Evolutionary conservation across 2,888 invertebrate genomes (phyloP).

Genomic region (Trichopria drosophilae): DNA sequence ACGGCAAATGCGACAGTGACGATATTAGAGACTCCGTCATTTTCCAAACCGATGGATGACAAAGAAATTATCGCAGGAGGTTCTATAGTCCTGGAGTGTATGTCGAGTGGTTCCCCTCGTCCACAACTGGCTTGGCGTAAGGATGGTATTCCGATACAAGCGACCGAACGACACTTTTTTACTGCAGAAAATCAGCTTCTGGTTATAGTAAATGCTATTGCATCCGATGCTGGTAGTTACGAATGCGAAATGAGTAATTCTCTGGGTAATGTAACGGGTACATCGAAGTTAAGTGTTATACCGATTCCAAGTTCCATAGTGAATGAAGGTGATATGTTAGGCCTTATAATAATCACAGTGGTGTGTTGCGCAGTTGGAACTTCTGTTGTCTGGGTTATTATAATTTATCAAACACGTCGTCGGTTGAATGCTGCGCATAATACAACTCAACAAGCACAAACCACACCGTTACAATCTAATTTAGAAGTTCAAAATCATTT

Average conservation of each 20-base stretch:
- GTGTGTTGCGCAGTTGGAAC: conserved; percentile 91
- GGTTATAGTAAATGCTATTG: conserved; percentile 79
- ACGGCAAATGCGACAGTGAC: conserved; percentile 84
- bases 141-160: conserved; percentile 72
- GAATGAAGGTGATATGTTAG: conserved; percentile 76
- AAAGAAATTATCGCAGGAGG: conserved; percentile 81
- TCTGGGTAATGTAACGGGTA: conserved; percentile 75
- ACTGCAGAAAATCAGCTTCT: conserved; percentile 85
- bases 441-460: conserved; percentile 59
- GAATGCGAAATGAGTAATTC: conserved; percentile 89
- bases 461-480: conserved; percentile 30
- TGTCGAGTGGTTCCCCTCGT: conserved; percentile 82
- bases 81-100: conserved; percentile 85
- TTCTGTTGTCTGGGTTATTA: conserved; percentile 87
- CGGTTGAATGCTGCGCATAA: conserved; percentile 63
- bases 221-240: conserved; percentile 81
- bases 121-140: conserved; percentile 84
- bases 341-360: conserved; percentile 85
- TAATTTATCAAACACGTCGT: conserved; percentile 83
- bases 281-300: conserved; percentile 64
- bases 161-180: conserved; percentile 82
- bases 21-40: conserved; percentile 85
- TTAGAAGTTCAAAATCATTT: conserved; percentile 51
- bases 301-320: conserved; percentile 62
- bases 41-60: conserved; percentile 82